Evolutionary conservation across 1,140 invertebrate species (phyloP).

Genomic region (Pseudomyrmex dendroicus): DNA sequence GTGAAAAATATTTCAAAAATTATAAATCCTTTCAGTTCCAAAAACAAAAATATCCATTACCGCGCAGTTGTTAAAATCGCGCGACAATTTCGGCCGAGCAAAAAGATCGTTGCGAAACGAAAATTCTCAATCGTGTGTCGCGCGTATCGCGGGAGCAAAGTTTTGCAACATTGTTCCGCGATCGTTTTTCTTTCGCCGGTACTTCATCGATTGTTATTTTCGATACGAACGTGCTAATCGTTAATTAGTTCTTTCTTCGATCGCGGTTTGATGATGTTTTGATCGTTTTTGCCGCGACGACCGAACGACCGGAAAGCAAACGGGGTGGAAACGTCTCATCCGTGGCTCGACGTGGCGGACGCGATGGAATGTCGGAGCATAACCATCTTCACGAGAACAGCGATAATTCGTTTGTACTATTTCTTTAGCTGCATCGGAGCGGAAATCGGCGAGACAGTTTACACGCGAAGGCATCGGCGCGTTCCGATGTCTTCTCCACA

Average conservation of each 20-base stretch:
- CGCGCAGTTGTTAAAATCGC: not conserved
- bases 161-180: constrained; percentile 17
- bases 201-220: constrained; percentile 48
- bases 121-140: not conserved
- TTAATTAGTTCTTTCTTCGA: constrained; percentile 76
- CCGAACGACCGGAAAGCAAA: constrained; percentile 9
- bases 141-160: not conserved
- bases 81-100: not conserved
- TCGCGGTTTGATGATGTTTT: constrained; percentile 61
- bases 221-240: constrained; percentile 70
- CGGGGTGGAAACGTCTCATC: constrained; percentile 16
- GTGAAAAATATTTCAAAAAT: too few relatives aligned
- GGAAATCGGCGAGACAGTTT: constrained; percentile 49
- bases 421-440: constrained; percentile 38
- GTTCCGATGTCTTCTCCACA: constrained; percentile 14
- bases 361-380: constrained; percentile 68
- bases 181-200: not conserved
- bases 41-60: constrained; percentile 8
- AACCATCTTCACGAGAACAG: constrained; percentile 56
- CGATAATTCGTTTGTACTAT: constrained; percentile 56
- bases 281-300: constrained; percentile 48
- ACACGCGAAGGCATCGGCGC: constrained; percentile 26
- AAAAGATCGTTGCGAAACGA: not conserved
- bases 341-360: constrained; percentile 58
- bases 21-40: too few relatives aligned